Conservation (phyloP, 2,888 invertebrate genomes). For the Limnephilus auricula region DNA sequence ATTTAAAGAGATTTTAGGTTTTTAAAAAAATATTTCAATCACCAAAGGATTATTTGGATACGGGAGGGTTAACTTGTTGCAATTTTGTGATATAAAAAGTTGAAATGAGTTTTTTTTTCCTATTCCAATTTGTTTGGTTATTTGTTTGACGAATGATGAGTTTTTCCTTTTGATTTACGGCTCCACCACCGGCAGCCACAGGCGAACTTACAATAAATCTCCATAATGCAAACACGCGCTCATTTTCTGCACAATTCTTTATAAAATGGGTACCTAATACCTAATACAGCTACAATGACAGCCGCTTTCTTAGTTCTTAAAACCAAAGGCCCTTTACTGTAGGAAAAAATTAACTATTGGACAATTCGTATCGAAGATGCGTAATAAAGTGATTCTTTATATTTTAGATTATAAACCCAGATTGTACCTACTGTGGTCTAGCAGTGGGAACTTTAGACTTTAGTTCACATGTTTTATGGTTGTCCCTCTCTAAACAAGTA, state of each 20-base stretch:
- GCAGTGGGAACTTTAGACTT: no score
- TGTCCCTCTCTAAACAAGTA: no score
- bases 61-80: background rate
- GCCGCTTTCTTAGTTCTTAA: background rate
- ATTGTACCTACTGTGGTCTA: no score
- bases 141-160: conserved; percentile 7
- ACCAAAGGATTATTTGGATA: background rate
- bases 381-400: background rate
- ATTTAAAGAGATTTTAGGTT: background rate
- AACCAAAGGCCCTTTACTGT: background rate
- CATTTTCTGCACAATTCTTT: background rate
- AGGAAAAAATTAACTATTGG: background rate
- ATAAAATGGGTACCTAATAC: background rate
- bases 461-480: no score
- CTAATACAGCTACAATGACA: background rate
- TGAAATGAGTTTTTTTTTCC: background rate
- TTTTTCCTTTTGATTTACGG: background rate
- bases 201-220: background rate
- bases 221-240: background rate
- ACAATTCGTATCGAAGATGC: background rate
- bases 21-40: background rate
- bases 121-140: conserved; percentile 8
- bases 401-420: no score
- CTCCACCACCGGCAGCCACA: background rate
- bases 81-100: conserved; percentile 6